A percentile compares a stretch with the other conserved stretches of the same genome.
Conservation (phyloP, 2,888 invertebrate genomes). For the Baronia brevicornis region DNA sequence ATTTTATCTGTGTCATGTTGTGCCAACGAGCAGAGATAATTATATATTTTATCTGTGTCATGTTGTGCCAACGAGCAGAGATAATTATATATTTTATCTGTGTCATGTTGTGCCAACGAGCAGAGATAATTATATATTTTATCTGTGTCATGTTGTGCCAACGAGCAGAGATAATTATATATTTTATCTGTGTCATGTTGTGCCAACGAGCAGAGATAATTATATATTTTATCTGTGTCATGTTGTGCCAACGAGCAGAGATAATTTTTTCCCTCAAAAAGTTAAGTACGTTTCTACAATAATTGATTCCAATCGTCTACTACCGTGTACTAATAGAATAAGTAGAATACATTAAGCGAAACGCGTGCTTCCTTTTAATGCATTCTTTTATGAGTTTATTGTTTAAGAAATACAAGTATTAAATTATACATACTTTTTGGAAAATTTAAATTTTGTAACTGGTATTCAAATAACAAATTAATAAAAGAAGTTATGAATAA, state of each 20-base stretch:
- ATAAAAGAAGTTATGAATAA: too few species aligned
- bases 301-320: slow-evolving; percentile 17
- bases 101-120: slow-evolving; percentile 71
- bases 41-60: slow-evolving; percentile 62
- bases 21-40: slow-evolving; percentile 60
- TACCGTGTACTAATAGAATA: slow-evolving; percentile 19
- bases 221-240: slow-evolving; percentile 62
- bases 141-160: slow-evolving; percentile 70
- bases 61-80: slow-evolving; percentile 66
- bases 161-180: slow-evolving; percentile 49
- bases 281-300: slow-evolving; percentile 24
- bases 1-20: slow-evolving; percentile 63
- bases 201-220: slow-evolving; percentile 60
- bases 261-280: slow-evolving; percentile 30
- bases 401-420: slow-evolving; percentile 15
- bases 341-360: slow-evolving; percentile 48
- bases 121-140: slow-evolving; percentile 40
- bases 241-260: slow-evolving; percentile 66
- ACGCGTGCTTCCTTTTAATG: slow-evolving; percentile 63
- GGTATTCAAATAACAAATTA: too few species aligned
- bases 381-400: slow-evolving; percentile 31
- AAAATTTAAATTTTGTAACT: too few species aligned
- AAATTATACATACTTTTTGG: too few species aligned
- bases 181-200: slow-evolving; percentile 63
- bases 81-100: slow-evolving; percentile 43